Evolutionary conservation across 2,113 vertebrate genomes (phyloP).

Genomic region (Cephalophus harveyi): DNA sequence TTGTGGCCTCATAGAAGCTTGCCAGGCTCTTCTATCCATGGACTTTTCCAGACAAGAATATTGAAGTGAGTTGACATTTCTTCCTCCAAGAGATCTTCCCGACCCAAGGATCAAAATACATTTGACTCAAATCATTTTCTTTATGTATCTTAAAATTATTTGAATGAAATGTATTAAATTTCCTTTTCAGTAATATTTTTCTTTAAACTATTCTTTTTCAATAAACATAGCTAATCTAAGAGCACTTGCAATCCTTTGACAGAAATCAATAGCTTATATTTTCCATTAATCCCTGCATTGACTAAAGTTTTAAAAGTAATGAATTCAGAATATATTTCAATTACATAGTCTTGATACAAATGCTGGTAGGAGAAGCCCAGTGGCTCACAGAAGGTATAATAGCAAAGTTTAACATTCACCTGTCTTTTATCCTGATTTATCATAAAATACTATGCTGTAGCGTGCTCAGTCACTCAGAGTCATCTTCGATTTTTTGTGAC

Average conservation of each 20-base stretch:
- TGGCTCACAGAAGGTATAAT: background rate
- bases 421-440: background rate
- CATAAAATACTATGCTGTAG: background rate
- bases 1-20: background rate
- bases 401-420: background rate
- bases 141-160: constrained; percentile 13
- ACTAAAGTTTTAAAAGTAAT: constrained; percentile 2
- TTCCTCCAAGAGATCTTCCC: background rate
- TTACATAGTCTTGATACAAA: background rate
- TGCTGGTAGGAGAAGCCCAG: background rate
- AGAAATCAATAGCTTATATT: constrained; percentile 46
- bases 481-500: background rate
- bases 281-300: constrained; percentile 16
- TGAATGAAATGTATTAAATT: background rate
- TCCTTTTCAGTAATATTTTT: constrained; percentile 18
- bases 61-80: background rate
- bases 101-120: background rate
- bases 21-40: background rate
- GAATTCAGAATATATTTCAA: constrained; percentile 12
- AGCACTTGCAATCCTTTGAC: background rate
- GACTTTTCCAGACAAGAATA: background rate
- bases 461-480: background rate
- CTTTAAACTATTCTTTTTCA: background rate
- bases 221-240: constrained; percentile 25
- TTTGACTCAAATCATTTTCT: background rate